These are phyloP conservation scores for Choloepus hoffmanni DNA, from an alignment of 2,113 vertebrate genomes.

Conservation along the genomic window DNA sequence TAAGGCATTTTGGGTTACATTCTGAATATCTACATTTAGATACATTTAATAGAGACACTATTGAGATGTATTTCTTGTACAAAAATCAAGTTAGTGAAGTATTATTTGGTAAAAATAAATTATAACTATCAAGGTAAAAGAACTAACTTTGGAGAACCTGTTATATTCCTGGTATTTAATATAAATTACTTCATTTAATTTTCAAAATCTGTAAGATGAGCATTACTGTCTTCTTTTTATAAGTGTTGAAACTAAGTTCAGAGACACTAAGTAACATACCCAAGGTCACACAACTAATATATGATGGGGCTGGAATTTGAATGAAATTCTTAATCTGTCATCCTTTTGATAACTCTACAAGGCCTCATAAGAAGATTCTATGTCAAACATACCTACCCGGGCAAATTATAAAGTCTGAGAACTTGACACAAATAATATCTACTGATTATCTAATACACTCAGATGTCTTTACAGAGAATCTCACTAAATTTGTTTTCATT, in stretches of 20 bases:
- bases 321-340: neutral
- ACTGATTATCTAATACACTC: neutral
- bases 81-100: neutral
- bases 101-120: constrained; percentile 13
- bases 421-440: neutral
- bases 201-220: constrained; percentile 13
- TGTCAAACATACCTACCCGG: neutral
- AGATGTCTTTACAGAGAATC: constrained; percentile 7
- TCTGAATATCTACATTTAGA: neutral
- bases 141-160: neutral
- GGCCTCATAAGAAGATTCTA: neutral
- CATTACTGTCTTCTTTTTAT: neutral
- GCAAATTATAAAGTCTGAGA: neutral
- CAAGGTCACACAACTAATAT: neutral
- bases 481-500: neutral
- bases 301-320: neutral
- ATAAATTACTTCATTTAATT: neutral
- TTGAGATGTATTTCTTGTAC: neutral
- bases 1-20: neutral
- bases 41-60: neutral
- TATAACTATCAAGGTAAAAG: constrained; percentile 29
- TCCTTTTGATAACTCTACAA: neutral
- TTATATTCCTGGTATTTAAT: neutral
- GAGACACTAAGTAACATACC: neutral
- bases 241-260: neutral